A percentile compares a stretch with the other conserved stretches of the same genome.
These are phyloP conservation scores for Dromiciops gliroides DNA, from an alignment of 2,113 vertebrate genomes.

Conservation along the genomic window DNA sequence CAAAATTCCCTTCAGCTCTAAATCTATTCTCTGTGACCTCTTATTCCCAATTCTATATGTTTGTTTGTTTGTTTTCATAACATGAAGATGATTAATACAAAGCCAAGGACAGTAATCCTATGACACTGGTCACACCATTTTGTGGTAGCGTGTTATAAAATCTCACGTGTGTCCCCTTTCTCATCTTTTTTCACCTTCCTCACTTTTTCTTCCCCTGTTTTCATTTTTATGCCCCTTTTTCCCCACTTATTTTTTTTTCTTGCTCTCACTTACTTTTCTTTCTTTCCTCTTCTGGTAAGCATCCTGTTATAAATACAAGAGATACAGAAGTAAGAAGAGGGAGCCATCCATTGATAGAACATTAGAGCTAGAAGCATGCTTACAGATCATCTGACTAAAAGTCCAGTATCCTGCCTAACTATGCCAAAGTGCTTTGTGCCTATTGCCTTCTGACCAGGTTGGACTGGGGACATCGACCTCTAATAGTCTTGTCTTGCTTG, in stretches of 20 bases:
- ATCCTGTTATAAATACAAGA: neutral
- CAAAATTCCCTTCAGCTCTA: neutral
- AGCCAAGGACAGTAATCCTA: neutral
- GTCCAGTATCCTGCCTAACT: neutral
- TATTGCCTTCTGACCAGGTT: neutral
- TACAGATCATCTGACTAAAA: neutral
- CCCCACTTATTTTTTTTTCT: neutral
- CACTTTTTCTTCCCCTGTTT: neutral
- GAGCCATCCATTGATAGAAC: neutral
- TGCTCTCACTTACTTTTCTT: neutral
- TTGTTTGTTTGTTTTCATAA: neutral
- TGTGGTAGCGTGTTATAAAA: neutral
- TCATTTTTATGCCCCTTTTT: neutral
- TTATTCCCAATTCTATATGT: neutral
- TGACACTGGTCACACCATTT: neutral
- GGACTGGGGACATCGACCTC: neutral
- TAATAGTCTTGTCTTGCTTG: neutral
- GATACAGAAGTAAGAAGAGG: neutral
- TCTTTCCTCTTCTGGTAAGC: neutral
- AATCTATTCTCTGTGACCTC: neutral
- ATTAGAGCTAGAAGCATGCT: neutral
- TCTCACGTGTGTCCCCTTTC: neutral
- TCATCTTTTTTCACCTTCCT: neutral
- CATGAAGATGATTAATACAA: neutral
- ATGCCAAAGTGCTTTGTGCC: neutral